Base-by-base conservation (phyloP, 2,888 invertebrate genomes). In the Esperia sulphurella region DNA sequence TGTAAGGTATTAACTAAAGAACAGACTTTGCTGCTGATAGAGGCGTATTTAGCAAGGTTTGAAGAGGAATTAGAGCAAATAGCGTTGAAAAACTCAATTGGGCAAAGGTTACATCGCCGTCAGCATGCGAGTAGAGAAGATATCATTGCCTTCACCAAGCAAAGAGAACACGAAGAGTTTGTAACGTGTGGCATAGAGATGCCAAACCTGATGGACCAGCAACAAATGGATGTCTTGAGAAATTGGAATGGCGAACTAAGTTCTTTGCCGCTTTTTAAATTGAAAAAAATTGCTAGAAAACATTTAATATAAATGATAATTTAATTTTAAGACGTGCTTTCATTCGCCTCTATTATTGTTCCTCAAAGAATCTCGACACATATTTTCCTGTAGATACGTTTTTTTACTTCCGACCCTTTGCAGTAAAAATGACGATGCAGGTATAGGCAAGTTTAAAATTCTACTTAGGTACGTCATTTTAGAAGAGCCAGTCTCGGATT, bases 81-180 rank as follows among this genome's bases (percentile, higher is more conserved):
- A 55, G 81, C 90, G 10, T 79, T 96, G 12, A 96, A 96, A 68
- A 94, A 95, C 68, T 94, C 94, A 0, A 92, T 97, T 31, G 94
- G 94, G 0, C 92, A 93, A 49, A 92, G 95, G 45, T 93, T 92
- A 61, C 93, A 92, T 58, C 39, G 39, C n/a, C 90, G 93, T 10
- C 96, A 96, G 68, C 96, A 97, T 79, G 95, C 94, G 0, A 94
- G 93, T 57, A 91, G 97, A 51, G 93, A 95, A 77, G 94, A 95
- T 77, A 91, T 94, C 8, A 94, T 97, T 41, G 92, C 92, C 63
- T 92, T 96, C 63, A 95, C 95, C 0, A 90, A 93, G 55, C 93
- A 95, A 64, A 91, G 91, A 45, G 97, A 97, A 63, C 80, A 65
- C 8, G 92, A 93, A 53, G 96, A 97, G 69, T 97, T 93, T 68